Conservation (phyloP, 2,797 vertebrate genomes). For the Parauchenoglanis ngamensis region DNA sequence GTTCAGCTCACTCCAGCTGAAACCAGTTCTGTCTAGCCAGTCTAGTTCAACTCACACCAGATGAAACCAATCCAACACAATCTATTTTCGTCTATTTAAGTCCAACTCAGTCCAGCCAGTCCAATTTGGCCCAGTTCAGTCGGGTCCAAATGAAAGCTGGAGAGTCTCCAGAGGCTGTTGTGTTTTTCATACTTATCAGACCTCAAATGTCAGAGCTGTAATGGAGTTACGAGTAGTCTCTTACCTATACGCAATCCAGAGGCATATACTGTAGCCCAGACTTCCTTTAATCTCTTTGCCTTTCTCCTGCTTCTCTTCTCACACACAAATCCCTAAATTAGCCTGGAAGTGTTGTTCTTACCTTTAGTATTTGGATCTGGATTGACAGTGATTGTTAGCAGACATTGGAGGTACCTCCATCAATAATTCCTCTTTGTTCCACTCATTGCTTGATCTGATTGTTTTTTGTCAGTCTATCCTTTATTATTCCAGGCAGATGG, state of each 20-base stretch:
- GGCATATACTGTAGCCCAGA: constrained; percentile 3
- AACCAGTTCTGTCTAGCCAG: not conserved
- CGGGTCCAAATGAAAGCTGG: not conserved
- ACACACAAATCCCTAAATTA: not conserved
- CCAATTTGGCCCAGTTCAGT: constrained; percentile 17
- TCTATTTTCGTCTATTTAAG: constrained; percentile 7
- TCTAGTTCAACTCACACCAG: not conserved
- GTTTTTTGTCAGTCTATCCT: constrained; percentile 18
- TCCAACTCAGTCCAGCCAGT: not conserved
- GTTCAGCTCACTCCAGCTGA: constrained; percentile 12
- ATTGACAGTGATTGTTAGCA: constrained; percentile 29
- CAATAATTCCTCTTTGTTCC: constrained; percentile 32
- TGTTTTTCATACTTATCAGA: not conserved
- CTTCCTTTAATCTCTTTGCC: not conserved
- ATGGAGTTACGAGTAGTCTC: not conserved
- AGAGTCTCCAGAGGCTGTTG: not conserved
- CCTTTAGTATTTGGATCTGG: not conserved
- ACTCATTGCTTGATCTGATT: constrained; percentile 33
- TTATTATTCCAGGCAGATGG: constrained; percentile 12
- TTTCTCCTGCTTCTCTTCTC: not conserved
- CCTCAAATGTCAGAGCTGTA: constrained; percentile 23
- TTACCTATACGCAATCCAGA: not conserved
- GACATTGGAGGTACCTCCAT: constrained; percentile 25
- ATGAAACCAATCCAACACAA: constrained; percentile 26
- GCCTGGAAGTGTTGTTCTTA: constrained; percentile 1